Evolutionary conservation across 2,888 invertebrate species (phyloP).

Genomic region (Copidosoma aretas): DNA sequence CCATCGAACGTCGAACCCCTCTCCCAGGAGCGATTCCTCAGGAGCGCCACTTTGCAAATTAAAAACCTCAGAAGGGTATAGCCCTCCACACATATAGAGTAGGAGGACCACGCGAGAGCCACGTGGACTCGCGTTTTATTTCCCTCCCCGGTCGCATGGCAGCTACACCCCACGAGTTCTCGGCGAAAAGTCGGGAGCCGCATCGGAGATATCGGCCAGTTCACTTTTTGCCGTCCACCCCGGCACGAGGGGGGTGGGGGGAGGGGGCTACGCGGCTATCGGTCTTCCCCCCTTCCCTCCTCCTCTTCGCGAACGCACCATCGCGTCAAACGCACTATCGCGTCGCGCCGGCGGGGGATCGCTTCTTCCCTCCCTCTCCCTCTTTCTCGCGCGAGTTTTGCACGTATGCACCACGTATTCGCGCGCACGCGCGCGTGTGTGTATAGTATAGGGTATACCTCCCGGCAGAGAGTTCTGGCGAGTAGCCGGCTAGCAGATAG

Average conservation of each 20-base stretch:
- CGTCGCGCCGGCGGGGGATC: conserved; percentile 2
- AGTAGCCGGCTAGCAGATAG: background rate
- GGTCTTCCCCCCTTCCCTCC: background rate
- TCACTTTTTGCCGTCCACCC: background rate
- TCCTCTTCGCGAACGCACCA: conserved; percentile 17
- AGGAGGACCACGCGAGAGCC: conserved; percentile 48
- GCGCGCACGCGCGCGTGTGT: background rate
- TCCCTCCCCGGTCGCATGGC: background rate
- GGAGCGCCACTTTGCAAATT: no score
- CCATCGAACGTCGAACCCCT: no score
- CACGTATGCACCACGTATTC: background rate
- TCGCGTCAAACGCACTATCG: conserved; percentile 38
- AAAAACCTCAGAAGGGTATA: no score
- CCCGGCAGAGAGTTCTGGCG: no score
- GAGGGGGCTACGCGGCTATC: no score
- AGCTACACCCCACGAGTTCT: no score
- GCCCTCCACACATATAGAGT: no score
- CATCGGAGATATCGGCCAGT: no score
- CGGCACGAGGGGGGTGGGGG: background rate
- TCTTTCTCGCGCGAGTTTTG: background rate
- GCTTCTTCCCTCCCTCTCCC: background rate
- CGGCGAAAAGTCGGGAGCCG: no score
- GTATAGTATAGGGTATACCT: no score
- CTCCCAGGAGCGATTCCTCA: no score
- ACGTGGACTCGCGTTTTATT: conserved; percentile 46